Base-by-base conservation (phyloP, 2,113 vertebrate species). In the Cyprinodon variegatus region DNA sequence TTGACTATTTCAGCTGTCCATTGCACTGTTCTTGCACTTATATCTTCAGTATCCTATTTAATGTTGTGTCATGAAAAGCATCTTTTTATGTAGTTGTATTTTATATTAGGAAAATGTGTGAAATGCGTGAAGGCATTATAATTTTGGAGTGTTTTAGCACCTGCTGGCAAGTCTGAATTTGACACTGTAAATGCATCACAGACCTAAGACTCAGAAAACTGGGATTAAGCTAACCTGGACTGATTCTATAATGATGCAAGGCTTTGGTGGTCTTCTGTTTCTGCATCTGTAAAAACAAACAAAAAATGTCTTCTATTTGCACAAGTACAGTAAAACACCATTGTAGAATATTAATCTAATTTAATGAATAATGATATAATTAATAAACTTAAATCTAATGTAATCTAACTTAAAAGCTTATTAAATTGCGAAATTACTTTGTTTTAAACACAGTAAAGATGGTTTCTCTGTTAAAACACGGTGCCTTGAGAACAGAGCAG, bases 401-500 rank as follows among this genome's bases (percentile, higher is more conserved):
- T 29, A 29, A 29, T 29, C 29, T 29, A 29, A 29, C 29, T 29
- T 29, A 29, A 29, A 29, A n/a, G 8, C 2, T 57, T 20, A 63
- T 67, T 73, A 72, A 80, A 50, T 81, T 59, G 66, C 68, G 36
- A 17, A 59, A 78, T 41, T n/a, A 38, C 38, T 43, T 40, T 66
- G 40, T 76, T 75, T 72, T 12, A 61, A 40, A 78, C 65, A 53
- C 60, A 76, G 70, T 71, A 39, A 40, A 38, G 60, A 77, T 73
- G 57, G 70, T 77, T 78, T 74, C 39, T 74, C 45, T 81, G 45
- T 82, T 45, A 60, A 67, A 48, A 70, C 70, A 74, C 57, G 83
- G 88, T 91, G 90, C 88, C 89, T 91, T 91, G 45, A 74, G 72
- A 82, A 77, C 62, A 78, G 84, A 82, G 20, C n/a, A 62, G 65